Conservation (phyloP, 2,113 vertebrate genomes). For the Paramisgurnus dabryanus region DNA sequence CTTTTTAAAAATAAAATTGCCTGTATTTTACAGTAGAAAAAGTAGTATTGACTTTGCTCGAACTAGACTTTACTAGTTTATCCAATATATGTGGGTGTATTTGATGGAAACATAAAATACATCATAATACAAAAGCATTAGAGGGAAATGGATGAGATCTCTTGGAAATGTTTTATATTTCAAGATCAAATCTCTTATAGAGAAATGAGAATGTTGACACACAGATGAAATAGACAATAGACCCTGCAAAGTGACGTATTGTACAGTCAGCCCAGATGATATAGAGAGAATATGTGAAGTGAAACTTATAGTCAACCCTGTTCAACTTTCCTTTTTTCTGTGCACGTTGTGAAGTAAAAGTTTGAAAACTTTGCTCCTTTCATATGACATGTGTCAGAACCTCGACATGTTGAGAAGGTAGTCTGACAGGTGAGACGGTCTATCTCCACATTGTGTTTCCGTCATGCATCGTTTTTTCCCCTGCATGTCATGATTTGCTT, state of each 20-base stretch:
- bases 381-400: not conserved
- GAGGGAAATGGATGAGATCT: not conserved
- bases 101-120: not conserved
- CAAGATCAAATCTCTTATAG: constrained; percentile 7
- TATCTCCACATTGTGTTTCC: not conserved
- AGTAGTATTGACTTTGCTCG: too few relatives aligned
- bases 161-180: constrained; percentile 25
- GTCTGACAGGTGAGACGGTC: too few relatives aligned
- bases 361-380: constrained; percentile 9
- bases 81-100: too few relatives aligned
- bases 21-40: too few relatives aligned
- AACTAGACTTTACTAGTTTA: too few relatives aligned
- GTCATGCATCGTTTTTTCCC: not conserved
- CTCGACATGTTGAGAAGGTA: too few relatives aligned
- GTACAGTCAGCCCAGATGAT: constrained; percentile 22
- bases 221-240: constrained; percentile 3
- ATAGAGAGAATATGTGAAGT: constrained; percentile 22
- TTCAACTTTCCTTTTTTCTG: constrained; percentile 13
- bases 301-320: not conserved
- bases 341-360: not conserved
- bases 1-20: too few relatives aligned
- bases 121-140: not conserved
- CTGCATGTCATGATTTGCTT: not conserved
- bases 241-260: not conserved
- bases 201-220: constrained; percentile 9